A percentile compares a stretch with the other conserved stretches of the same genome.
Conservation (phyloP, 2,888 invertebrate species). For the Tinea trinotella region DNA sequence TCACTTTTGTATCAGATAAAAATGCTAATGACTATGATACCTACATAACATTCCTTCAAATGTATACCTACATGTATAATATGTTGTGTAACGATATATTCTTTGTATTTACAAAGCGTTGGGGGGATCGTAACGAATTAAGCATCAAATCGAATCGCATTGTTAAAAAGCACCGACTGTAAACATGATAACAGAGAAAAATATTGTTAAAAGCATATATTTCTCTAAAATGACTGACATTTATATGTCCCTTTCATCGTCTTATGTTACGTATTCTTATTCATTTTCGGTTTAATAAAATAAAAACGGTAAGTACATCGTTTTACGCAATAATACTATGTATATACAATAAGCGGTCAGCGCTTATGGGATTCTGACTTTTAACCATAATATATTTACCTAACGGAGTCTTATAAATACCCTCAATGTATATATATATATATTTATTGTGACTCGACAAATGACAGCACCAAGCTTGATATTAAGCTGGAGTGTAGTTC, state of each 20-base stretch:
- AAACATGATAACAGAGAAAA: constrained; percentile 55
- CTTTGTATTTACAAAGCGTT: constrained; percentile 15
- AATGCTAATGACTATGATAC: background rate
- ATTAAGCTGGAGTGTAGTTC: too few species aligned
- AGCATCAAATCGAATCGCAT: constrained; percentile 17
- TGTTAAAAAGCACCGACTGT: constrained; percentile 42
- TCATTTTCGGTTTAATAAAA: background rate
- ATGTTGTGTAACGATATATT: background rate
- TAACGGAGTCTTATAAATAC: too few species aligned
- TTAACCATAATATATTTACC: too few species aligned
- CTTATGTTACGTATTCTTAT: background rate
- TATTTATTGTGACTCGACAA: too few species aligned
- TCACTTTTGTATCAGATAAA: too few species aligned
- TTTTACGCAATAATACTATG: background rate
- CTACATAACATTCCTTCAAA: background rate
- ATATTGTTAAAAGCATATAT: constrained; percentile 32
- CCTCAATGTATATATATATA: too few species aligned
- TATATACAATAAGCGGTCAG: background rate
- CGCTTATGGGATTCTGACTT: background rate
- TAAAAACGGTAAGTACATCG: background rate
- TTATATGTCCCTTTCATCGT: background rate
- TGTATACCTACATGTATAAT: background rate
- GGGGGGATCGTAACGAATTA: constrained; percentile 13
- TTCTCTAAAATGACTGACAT: constrained; percentile 13
- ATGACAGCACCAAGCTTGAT: too few species aligned